Base-by-base conservation (phyloP, 2,797 vertebrate species). In the Emys orbicularis region DNA sequence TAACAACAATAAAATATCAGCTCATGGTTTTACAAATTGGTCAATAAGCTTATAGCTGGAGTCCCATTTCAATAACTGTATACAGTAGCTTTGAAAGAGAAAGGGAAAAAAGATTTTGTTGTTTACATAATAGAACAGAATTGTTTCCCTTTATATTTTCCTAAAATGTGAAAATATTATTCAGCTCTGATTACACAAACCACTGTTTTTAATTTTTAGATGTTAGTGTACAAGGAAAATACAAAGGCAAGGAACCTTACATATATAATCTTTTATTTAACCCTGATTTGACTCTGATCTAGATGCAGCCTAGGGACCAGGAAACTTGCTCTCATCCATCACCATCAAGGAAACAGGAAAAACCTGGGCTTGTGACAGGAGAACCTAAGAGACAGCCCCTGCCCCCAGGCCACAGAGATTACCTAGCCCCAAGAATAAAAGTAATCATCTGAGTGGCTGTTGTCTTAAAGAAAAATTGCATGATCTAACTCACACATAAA, bases 241-340 rank as follows among this genome's bases (percentile, higher is more conserved):
- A 0, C 7, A 1, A 9, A 10, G 41, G 0, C 6, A 0, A 8
- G 8, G 29, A 53, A 68, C 31, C 52, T 10, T 3, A 5, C 5
- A 12, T 90, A 1, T 2, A 0, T 80, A 6, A 6, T 57, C 83
- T 0, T 12, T 7, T 2, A 44, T 1, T 12, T 6, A 2, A 3
- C 37, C 59, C 31, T 34, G 54, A 54, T 54, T 54, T 54, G 29
- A 15, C 37, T 72, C n/a, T 72, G n/a, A 41, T 23, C 56, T 9
- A 3, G 18, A 31, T 47, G 23, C 53, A 61, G 9, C 34, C 86
- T 56, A 0, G 12, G 29, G 59, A 16, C 44, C 25, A 0, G 8
- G 52, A 0, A 29, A 59, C 44, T 1, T 0, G 31, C 54, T 52
- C 61, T 47, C 44, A 47, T 47, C 41, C 27, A 47, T 49, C 44